phyloP scores from a whole-genome alignment of 2,113 vertebrate species.

The Grammomys surdaster region DNA sequence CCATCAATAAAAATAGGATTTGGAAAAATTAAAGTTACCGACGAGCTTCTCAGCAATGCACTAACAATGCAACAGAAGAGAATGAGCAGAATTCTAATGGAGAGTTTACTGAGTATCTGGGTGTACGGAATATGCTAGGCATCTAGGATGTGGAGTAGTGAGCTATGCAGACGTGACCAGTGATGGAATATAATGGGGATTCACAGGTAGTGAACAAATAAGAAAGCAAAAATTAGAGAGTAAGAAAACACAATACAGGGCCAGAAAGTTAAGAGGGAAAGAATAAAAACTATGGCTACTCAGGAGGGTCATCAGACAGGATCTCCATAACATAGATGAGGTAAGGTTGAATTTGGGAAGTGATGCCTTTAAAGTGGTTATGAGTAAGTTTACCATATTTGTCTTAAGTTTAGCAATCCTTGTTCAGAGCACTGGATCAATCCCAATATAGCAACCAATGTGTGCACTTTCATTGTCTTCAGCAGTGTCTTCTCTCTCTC shows the following conservation, averaged over 20 bases:
- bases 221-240: background rate
- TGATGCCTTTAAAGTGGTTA: background rate
- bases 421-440: background rate
- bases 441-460: background rate
- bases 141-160: background rate
- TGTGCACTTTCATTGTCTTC: background rate
- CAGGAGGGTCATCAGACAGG: background rate
- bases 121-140: background rate
- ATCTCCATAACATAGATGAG: background rate
- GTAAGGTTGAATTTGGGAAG: background rate
- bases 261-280: background rate
- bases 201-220: background rate
- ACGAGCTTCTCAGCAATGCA: background rate
- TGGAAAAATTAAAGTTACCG: no score
- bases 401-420: background rate
- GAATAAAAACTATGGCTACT: background rate
- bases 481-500: background rate
- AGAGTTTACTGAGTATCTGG: background rate
- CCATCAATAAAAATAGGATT: no score
- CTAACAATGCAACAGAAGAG: background rate
- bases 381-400: no score
- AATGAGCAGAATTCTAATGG: background rate
- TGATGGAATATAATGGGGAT: background rate
- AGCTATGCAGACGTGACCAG: no score
- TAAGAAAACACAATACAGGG: background rate